These are phyloP conservation scores for Botia kubotai DNA, from an alignment of 2,797 vertebrate species.

Conservation along the genomic window DNA sequence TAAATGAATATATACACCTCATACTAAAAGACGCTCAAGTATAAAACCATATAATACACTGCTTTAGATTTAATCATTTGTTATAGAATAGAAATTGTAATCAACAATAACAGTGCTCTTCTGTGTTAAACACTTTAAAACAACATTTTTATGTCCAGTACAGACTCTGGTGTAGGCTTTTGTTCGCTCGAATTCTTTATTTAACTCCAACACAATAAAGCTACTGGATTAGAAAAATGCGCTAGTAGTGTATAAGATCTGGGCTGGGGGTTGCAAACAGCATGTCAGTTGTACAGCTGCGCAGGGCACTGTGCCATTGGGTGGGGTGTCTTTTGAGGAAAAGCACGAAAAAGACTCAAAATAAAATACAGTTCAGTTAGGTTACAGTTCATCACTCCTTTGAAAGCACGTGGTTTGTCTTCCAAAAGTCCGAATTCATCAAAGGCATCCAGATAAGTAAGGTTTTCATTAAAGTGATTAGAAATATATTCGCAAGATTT, in stretches of 20 bases:
- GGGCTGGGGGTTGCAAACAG: slow-evolving; percentile 49
- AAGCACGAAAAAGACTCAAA: neutral
- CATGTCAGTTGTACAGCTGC: slow-evolving; percentile 70
- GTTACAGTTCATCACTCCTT: no score
- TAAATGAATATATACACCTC: no score
- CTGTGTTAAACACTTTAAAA: neutral
- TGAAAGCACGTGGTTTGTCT: no score
- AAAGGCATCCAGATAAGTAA: no score
- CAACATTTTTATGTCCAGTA: neutral
- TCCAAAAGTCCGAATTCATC: no score
- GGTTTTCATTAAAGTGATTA: no score
- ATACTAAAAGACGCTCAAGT: neutral
- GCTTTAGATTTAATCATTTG: neutral
- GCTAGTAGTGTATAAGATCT: neutral
- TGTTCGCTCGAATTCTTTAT: neutral
- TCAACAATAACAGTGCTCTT: neutral
- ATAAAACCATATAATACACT: neutral
- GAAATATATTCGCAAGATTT: no score
- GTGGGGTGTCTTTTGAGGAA: slow-evolving; percentile 76
- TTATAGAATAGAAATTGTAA: no score
- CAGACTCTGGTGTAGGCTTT: neutral
- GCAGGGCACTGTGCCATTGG: slow-evolving; percentile 73
- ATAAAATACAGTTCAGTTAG: no score
- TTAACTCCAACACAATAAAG: no score
- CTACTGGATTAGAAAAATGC: neutral